Evolutionary conservation across 2,888 invertebrate genomes (phyloP).

Genomic region (Nomada fabriciana): DNA sequence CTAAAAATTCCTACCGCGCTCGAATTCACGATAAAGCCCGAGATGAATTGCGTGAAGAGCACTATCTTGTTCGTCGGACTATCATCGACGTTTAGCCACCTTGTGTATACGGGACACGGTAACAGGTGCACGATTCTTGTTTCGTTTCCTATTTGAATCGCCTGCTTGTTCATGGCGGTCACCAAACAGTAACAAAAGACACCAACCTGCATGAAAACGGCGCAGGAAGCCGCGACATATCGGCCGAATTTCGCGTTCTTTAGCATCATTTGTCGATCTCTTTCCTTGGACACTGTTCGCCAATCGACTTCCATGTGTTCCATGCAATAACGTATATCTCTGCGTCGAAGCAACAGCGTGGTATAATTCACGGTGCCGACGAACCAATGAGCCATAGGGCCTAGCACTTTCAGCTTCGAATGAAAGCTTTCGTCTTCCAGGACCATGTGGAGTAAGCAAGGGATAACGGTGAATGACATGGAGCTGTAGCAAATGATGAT

Average conservation of each 20-base stretch:
- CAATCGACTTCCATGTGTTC: slow-evolving; percentile 54
- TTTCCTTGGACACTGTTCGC: slow-evolving; percentile 30
- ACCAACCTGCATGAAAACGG: slow-evolving; percentile 55
- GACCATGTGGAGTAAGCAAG: slow-evolving; percentile 62
- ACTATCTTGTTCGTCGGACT: slow-evolving; percentile 63
- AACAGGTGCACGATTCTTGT: slow-evolving; percentile 37
- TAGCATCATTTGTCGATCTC: slow-evolving; percentile 68
- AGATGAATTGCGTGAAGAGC: slow-evolving; percentile 50
- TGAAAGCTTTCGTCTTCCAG: slow-evolving; percentile 51
- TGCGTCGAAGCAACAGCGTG: slow-evolving; percentile 55
- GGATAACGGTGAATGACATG: slow-evolving; percentile 63
- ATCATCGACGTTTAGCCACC: slow-evolving; percentile 42
- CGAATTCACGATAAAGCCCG: slow-evolving; percentile 51
- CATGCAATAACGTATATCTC: slow-evolving; percentile 66
- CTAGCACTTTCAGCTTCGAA: slow-evolving; percentile 57
- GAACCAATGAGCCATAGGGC: slow-evolving; percentile 69
- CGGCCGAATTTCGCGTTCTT: slow-evolving; percentile 67
- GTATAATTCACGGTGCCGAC: slow-evolving; percentile 70
- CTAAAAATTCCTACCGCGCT: slow-evolving; percentile 53
- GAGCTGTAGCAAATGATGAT: slow-evolving; percentile 39
- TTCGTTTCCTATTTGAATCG: slow-evolving; percentile 46
- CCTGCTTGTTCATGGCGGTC: background rate
- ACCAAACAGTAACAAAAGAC: slow-evolving; percentile 40
- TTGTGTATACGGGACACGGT: slow-evolving; percentile 59
- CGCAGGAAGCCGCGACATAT: slow-evolving; percentile 52